These are phyloP conservation scores for Lepas anatifera DNA, from an alignment of 2,888 invertebrate genomes.

Conservation along the genomic window DNA sequence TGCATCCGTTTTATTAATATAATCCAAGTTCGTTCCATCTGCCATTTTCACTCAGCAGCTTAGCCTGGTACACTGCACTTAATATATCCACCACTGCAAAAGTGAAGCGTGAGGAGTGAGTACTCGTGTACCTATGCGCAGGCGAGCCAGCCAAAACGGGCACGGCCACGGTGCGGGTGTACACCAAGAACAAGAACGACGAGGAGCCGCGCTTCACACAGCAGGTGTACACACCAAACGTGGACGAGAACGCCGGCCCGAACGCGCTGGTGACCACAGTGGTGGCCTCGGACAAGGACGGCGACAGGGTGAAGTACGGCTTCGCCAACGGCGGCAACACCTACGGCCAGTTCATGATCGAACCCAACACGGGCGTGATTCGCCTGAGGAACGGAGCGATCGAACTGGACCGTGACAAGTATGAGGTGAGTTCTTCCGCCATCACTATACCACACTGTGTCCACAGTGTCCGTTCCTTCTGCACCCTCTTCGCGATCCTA, in stretches of 20 bases:
- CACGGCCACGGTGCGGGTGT: conserved; percentile 83
- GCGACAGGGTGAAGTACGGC: conserved; percentile 86
- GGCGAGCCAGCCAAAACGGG: conserved; percentile 83
- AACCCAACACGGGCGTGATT: conserved; percentile 89
- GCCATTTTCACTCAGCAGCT: no score
- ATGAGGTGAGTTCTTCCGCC: conserved; percentile 69
- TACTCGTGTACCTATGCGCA: no score
- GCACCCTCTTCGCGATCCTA: no score
- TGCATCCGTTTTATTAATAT: no score
- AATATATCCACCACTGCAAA: no score
- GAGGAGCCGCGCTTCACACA: conserved; percentile 94
- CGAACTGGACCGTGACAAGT: conserved; percentile 79
- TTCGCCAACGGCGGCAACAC: conserved; percentile 68
- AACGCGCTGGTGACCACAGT: conserved; percentile 92
- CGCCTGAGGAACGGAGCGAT: conserved; percentile 76
- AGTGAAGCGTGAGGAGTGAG: no score
- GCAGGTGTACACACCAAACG: conserved; percentile 91
- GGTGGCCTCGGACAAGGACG: conserved; percentile 93
- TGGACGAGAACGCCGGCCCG: conserved; percentile 89
- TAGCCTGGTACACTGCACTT: no score
- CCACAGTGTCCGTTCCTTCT: no score
- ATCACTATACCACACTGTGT: no score
- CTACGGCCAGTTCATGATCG: conserved; percentile 87
- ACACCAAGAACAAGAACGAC: conserved; percentile 97
- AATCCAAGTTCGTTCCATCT: no score